Percentiles rank a stretch among this genome's conserved stretches.
These are phyloP conservation scores for Thalassoma bifasciatum DNA, from an alignment of 2,113 vertebrate species.

Conservation along the genomic window DNA sequence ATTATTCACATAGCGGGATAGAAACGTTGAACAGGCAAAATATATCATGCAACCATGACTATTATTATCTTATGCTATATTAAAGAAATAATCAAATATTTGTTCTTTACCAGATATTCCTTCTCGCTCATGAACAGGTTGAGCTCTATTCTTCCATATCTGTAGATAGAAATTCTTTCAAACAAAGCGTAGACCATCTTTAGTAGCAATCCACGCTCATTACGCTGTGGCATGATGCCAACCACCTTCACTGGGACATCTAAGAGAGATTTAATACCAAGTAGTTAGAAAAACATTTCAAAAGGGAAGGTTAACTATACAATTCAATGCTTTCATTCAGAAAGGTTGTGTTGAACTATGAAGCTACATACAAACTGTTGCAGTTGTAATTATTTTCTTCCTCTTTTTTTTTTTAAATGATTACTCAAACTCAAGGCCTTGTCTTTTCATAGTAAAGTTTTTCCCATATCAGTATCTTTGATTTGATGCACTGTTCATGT, in stretches of 20 bases:
- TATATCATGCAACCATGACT: not conserved
- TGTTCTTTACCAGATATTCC: conserved; percentile 86
- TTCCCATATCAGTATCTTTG: not conserved
- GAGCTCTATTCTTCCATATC: conserved; percentile 91
- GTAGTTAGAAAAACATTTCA: conserved; percentile 17
- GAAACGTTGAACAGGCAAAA: no score
- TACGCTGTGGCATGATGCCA: conserved; percentile 84
- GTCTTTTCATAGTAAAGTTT: no score
- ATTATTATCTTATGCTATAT: no score
- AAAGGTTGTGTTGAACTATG: no score
- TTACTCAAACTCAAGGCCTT: no score
- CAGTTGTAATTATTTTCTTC: no score
- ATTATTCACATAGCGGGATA: no score
- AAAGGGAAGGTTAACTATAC: not conserved
- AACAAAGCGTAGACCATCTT: conserved; percentile 88
- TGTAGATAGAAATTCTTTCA: conserved; percentile 88
- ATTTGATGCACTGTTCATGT: not conserved
- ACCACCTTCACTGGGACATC: conserved; percentile 90
- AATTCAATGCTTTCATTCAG: not conserved
- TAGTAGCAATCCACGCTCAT: conserved; percentile 85
- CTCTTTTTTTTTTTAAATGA: no score
- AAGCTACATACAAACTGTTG: no score
- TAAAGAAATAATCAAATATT: not conserved
- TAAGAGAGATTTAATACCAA: conserved; percentile 60
- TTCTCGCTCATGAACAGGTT: conserved; percentile 91